Evolutionary conservation across 2,113 vertebrate genomes (phyloP).

Genomic region (Trachemys scripta): DNA sequence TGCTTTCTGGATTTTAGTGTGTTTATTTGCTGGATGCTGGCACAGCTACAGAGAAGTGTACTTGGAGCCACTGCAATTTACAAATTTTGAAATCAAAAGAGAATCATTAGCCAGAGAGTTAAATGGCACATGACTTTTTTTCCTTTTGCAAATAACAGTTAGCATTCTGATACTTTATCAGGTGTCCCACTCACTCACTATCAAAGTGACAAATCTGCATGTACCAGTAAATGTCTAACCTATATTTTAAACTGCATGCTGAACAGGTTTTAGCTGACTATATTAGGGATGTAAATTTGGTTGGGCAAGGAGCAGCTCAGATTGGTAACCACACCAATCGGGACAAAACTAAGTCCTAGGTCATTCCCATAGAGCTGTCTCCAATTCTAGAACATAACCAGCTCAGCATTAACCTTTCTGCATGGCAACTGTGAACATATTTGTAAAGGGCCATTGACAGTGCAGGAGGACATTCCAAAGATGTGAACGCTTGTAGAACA

Average conservation of each 20-base stretch:
- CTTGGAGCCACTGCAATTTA: constrained; percentile 43
- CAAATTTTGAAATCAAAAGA: constrained; percentile 68
- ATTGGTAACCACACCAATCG: background rate
- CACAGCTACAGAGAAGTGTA: background rate
- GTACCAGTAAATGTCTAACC: constrained; percentile 52
- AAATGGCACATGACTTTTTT: constrained; percentile 39
- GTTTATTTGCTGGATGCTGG: constrained; percentile 58
- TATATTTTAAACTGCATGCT: constrained; percentile 45
- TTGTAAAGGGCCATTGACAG: background rate
- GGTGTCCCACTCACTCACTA: background rate
- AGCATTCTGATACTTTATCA: constrained; percentile 42
- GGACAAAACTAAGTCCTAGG: background rate
- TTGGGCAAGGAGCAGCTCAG: background rate
- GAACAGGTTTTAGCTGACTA: constrained; percentile 49
- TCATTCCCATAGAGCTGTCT: background rate
- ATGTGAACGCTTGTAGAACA: background rate
- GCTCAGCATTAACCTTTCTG: background rate
- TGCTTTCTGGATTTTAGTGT: constrained; percentile 10
- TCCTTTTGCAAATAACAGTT: constrained; percentile 37
- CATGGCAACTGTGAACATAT: background rate
- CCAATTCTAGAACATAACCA: background rate
- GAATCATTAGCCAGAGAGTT: constrained; percentile 51
- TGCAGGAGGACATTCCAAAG: background rate
- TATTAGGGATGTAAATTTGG: constrained; percentile 19
- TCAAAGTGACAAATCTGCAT: constrained; percentile 15